Evolutionary conservation across 2,797 vertebrate species (phyloP).

Genomic region (Sus cebifrons): DNA sequence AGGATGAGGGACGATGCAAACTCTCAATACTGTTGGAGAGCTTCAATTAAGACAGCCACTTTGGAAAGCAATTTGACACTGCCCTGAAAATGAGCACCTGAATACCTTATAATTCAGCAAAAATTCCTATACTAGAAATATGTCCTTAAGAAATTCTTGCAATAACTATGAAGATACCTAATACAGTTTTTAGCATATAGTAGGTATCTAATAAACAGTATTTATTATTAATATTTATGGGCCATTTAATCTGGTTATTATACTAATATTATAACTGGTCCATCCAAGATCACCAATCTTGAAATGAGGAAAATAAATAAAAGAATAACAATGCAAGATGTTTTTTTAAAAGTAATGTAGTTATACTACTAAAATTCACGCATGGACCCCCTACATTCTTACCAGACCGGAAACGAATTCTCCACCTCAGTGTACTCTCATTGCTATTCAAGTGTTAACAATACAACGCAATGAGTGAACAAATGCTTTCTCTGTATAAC

Average conservation of each 20-base stretch:
- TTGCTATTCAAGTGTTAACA: neutral
- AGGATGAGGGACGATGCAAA: conserved; percentile 48
- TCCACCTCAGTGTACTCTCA: conserved; percentile 8
- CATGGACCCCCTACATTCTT: neutral
- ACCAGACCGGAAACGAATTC: conserved; percentile 31
- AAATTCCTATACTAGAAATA: conserved; percentile 47
- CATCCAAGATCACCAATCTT: conserved; percentile 17
- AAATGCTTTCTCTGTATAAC: conserved; percentile 11
- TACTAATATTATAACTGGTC: neutral
- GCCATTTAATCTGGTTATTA: conserved; percentile 43
- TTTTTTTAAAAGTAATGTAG: conserved; percentile 32
- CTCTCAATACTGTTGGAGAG: neutral
- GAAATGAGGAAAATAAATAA: conserved; percentile 57
- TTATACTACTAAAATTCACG: conserved; percentile 57
- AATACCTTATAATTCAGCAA: conserved; percentile 9
- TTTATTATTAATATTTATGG: conserved; percentile 55
- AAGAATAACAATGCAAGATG: neutral
- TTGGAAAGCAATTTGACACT: conserved; percentile 14
- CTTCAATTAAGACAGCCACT: neutral
- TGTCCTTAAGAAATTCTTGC: conserved; percentile 13
- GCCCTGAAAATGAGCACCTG: neutral
- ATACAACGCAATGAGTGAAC: neutral
- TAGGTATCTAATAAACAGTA: neutral
- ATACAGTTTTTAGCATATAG: neutral
- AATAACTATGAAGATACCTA: conserved; percentile 44